A percentile compares a stretch with the other conserved stretches of the same genome.
phyloP scores from a whole-genome alignment of 2,113 vertebrate genomes.

The Mellivora capensis region DNA sequence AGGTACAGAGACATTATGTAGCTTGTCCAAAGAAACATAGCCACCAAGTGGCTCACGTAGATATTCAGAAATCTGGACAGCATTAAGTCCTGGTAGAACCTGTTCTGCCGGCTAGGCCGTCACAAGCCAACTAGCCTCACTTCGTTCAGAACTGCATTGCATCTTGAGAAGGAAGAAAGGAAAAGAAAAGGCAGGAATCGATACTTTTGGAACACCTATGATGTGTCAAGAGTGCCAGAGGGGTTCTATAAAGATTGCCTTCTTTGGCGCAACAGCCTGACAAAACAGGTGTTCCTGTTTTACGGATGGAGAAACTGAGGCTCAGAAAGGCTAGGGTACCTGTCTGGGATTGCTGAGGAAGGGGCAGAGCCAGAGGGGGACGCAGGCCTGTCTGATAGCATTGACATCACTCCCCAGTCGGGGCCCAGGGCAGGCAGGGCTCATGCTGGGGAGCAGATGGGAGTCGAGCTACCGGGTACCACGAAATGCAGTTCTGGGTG shows the following conservation, averaged over 20 bases:
- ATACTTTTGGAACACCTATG: background rate
- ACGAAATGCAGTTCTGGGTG: background rate
- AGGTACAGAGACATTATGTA: background rate
- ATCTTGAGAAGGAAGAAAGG: background rate
- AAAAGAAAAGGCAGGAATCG: background rate
- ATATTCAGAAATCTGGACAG: background rate
- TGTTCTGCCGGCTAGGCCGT: background rate
- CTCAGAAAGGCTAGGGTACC: background rate
- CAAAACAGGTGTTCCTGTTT: background rate
- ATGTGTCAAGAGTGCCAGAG: background rate
- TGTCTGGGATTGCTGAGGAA: background rate
- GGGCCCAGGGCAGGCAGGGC: background rate
- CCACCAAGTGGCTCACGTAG: background rate
- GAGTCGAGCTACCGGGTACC: too few relatives aligned
- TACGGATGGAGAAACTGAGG: background rate
- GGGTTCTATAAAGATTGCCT: background rate
- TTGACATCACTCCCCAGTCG: background rate
- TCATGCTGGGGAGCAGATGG: background rate
- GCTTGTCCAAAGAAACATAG: background rate
- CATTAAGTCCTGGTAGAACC: background rate
- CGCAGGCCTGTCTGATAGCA: background rate
- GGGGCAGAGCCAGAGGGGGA: background rate
- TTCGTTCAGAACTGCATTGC: background rate
- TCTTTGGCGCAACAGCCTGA: background rate
- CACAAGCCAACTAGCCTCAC: background rate